Percentiles rank a stretch among this genome's conserved stretches.
Conservation (phyloP, 2,888 invertebrate species). For the Oligia latruncula region DNA sequence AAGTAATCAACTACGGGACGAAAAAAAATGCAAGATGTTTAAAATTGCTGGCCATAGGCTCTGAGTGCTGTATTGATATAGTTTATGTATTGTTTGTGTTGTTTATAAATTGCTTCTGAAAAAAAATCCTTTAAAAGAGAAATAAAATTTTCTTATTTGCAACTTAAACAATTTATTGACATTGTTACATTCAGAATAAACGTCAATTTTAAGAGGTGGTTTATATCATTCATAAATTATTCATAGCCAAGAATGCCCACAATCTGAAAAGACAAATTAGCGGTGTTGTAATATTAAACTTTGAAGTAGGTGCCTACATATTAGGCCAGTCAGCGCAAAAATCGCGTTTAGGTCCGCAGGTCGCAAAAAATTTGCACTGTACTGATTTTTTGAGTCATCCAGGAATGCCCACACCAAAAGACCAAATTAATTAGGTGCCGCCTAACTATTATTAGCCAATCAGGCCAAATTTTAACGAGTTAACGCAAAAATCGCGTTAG, state of each 20-base stretch:
- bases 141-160: slow-evolving; percentile 49
- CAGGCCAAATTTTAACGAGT: no score
- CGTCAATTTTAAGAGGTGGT: slow-evolving; percentile 14
- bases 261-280: slow-evolving; percentile 54
- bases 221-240: not conserved
- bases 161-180: slow-evolving; percentile 59
- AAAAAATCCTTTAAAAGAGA: slow-evolving; percentile 13
- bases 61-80: slow-evolving; percentile 55
- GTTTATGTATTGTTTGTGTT: slow-evolving; percentile 17
- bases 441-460: no score
- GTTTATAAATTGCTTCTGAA: slow-evolving; percentile 18
- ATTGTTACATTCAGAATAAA: slow-evolving; percentile 41
- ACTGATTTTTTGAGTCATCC: no score
- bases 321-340: no score
- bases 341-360: no score
- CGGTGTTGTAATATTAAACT: not conserved
- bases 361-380: no score
- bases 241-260: slow-evolving; percentile 52
- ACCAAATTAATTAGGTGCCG: no score
- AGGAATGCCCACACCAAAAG: no score
- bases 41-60: slow-evolving; percentile 83
- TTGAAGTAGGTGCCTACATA: not conserved
- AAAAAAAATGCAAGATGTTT: slow-evolving; percentile 84
- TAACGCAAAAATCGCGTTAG: not conserved
- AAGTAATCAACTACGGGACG: slow-evolving; percentile 73